Evolutionary conservation across 2,113 vertebrate species (phyloP), one percentile per base, ranked within the genome.

Genomic region (Aythya baeri): DNA sequence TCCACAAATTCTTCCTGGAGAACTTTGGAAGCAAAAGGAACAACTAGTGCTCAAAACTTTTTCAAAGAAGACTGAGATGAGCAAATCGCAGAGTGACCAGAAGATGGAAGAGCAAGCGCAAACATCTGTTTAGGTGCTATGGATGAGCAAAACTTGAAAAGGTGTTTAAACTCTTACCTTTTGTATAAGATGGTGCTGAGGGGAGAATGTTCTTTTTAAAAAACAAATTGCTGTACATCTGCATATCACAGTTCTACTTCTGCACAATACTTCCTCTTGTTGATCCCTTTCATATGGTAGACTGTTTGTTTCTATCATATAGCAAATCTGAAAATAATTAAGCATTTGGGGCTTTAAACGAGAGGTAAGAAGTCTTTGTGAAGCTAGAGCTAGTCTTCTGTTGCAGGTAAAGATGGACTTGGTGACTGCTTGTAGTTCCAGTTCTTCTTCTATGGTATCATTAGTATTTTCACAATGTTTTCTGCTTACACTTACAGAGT

Each of bases 201-300:
- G 71, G 38, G 26, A 63, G 34, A 49, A 50, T 25, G 8, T 50
- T 50, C 12, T 66, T 91, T 44, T 91, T 44, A 55, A 41, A 82
- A 72, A 65, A 38, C 21, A 49, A 49, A 21, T 20, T 49, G 1
- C 7, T 11, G 9, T 43, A 14, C 8, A 36, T 46, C 18, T 84
- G 4, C 1, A 2, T 75, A 7, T 54, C 4, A 20, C 34, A 61
- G 2, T 80, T 32, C 7, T 2, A 17, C 13, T 3, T 7, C 13
- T 67, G 3, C 29, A 17, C 61, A n/a, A 4, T 66, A 38, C 14
- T 44, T 91, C 18, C 13, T 83, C 46, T 20, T 76, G 4, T 66
- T 83, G 21, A 12, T 76, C 23, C 15, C 6, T 61, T 88, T 76
- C 72, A 65, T 32, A 41, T 65, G 34, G 18, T 13, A 76, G 17